These are phyloP conservation scores for Fulica atra DNA, from an alignment of 2,113 vertebrate species.

Conservation along the genomic window DNA sequence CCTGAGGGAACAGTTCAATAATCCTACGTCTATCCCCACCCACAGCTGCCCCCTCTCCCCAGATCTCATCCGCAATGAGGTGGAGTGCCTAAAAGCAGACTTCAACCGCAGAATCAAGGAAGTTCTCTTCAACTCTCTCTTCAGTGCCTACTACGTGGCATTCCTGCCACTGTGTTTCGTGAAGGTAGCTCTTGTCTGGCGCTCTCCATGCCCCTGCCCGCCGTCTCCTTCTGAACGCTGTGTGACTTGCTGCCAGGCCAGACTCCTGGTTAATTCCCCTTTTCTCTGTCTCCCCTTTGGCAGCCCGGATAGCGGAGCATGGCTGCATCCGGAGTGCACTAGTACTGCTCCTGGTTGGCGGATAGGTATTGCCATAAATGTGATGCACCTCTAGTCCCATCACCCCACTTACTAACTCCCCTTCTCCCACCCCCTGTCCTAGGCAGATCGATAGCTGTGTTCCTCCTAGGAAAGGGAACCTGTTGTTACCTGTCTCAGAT, in stretches of 20 bases:
- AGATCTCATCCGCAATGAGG: conserved; percentile 93
- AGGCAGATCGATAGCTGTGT: conserved; percentile 38
- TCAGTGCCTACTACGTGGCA: conserved; percentile 98
- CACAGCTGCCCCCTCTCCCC: conserved; percentile 96
- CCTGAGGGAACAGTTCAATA: conserved; percentile 92
- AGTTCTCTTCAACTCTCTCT: conserved; percentile 98
- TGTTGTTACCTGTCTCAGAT: not conserved
- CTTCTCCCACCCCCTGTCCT: conserved; percentile 2
- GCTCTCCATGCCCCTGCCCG: not conserved
- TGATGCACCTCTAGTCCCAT: conserved; percentile 75
- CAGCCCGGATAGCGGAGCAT: conserved; percentile 82
- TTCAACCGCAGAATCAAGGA: conserved; percentile 98
- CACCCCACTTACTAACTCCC: conserved; percentile 62
- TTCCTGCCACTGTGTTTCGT: conserved; percentile 98
- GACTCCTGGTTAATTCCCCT: conserved; percentile 80
- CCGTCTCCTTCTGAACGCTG: conserved; percentile 38
- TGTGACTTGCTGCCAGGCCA: conserved; percentile 37
- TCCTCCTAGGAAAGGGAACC: conserved; percentile 14
- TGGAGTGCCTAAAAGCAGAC: conserved; percentile 96
- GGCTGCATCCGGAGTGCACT: conserved; percentile 80
- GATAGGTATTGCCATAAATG: conserved; percentile 81
- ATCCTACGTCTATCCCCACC: conserved; percentile 84
- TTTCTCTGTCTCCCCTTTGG: conserved; percentile 85
- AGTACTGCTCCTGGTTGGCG: conserved; percentile 79
- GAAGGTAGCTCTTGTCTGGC: conserved; percentile 80